phyloP scores from a whole-genome alignment of 2,113 vertebrate species.

The Erinaceus europaeus region DNA sequence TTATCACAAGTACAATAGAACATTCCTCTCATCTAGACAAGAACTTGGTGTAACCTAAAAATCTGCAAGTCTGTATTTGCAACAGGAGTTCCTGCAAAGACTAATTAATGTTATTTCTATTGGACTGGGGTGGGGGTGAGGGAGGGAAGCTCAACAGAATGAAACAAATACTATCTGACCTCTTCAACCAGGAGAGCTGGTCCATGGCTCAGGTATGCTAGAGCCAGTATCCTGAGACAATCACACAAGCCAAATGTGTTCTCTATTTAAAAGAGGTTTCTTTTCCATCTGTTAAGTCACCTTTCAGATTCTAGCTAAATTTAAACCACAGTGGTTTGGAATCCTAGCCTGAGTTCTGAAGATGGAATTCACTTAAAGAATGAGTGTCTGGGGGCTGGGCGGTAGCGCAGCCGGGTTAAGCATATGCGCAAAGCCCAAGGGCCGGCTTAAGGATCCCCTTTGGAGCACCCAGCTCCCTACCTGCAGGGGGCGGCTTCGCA shows the following conservation, averaged over 20 bases:
- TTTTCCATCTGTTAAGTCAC: constrained; percentile 48
- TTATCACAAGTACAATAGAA: neutral
- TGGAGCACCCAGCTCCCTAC: neutral
- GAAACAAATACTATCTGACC: constrained; percentile 36
- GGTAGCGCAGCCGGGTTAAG: too few species aligned
- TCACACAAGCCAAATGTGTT: constrained; percentile 32
- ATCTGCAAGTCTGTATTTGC: neutral
- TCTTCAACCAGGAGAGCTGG: constrained; percentile 44
- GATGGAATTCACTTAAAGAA: constrained; percentile 14
- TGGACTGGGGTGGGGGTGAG: neutral
- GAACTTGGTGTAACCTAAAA: neutral
- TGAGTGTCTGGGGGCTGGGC: constrained; percentile 24
- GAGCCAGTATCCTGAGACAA: constrained; percentile 36
- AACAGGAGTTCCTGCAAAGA: constrained; percentile 46
- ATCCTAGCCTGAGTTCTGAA: constrained; percentile 62
- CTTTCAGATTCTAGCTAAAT: constrained; percentile 54
- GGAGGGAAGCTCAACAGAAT: neutral
- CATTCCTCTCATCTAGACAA: neutral
- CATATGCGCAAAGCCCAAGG: too few species aligned
- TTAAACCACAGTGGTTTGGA: constrained; percentile 68
- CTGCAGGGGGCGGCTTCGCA: neutral
- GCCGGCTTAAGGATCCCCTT: too few species aligned
- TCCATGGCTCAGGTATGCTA: neutral
- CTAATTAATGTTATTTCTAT: constrained; percentile 58
- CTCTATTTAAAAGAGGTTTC: constrained; percentile 48